Evolutionary conservation across 2,888 invertebrate species (phyloP).

Genomic region (Glaucopsyche alexis): DNA sequence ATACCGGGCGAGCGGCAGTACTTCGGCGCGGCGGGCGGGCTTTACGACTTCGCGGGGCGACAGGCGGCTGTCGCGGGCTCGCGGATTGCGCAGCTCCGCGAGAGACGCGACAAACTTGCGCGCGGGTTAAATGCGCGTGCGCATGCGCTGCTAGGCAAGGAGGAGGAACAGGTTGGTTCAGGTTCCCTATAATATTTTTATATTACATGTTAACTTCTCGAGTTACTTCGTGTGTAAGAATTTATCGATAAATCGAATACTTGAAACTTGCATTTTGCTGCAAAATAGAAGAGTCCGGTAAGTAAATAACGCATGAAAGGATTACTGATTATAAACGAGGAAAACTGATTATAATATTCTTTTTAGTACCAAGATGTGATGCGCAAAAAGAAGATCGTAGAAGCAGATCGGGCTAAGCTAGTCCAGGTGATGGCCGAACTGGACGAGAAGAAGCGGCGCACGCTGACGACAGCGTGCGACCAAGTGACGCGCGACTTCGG

Average conservation of each 20-base stretch:
- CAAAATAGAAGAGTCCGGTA: no score
- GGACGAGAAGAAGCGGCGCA: slow-evolving; percentile 93
- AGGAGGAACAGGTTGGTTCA: slow-evolving; percentile 86
- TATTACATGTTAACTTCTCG: no score
- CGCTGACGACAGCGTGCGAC: slow-evolving; percentile 89
- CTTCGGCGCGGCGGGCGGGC: slow-evolving; percentile 86
- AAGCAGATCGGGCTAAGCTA: slow-evolving; percentile 86
- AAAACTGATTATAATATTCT: no score
- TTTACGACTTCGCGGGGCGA: slow-evolving; percentile 84
- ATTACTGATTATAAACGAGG: no score
- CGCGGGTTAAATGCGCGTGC: slow-evolving; percentile 83
- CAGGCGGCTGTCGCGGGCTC: slow-evolving; percentile 79
- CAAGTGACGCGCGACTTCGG: slow-evolving; percentile 96
- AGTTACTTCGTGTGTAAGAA: no score
- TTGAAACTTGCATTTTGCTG: no score
- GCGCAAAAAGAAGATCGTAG: slow-evolving; percentile 85
- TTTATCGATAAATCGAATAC: no score
- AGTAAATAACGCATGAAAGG: no score
- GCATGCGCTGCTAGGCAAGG: slow-evolving; percentile 90
- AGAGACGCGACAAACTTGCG: slow-evolving; percentile 82
- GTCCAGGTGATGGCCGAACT: slow-evolving; percentile 90
- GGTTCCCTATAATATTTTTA: background rate
- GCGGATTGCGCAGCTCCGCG: slow-evolving; percentile 77
- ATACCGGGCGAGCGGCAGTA: slow-evolving; percentile 86
- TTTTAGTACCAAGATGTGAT: slow-evolving; percentile 77